These are phyloP conservation scores for Globodera rostochiensis DNA, from an alignment of 1,140 invertebrate genomes.

Conservation along the genomic window DNA sequence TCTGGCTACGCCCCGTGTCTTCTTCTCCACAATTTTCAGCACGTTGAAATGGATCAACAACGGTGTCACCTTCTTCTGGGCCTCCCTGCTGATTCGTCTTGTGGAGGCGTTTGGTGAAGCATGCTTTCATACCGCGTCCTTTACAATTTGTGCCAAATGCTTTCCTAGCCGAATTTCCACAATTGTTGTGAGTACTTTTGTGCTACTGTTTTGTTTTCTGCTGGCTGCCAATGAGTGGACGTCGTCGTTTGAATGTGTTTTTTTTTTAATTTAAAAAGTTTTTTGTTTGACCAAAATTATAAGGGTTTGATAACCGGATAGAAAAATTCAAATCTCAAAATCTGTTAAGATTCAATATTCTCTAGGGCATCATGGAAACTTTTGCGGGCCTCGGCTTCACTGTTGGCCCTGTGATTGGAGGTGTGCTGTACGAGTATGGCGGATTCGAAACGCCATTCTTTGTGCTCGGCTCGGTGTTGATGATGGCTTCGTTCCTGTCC, in stretches of 20 bases:
- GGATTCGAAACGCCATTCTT: conserved; percentile 85
- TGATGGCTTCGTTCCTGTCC: conserved; percentile 77
- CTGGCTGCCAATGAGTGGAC: too few relatives aligned
- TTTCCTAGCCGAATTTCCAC: conserved; percentile 86
- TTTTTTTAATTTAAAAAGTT: too few relatives aligned
- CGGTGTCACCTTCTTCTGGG: conserved; percentile 79
- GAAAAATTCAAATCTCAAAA: too few relatives aligned
- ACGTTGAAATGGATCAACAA: conserved; percentile 78
- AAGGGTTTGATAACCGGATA: too few relatives aligned
- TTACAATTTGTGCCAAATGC: conserved; percentile 88
- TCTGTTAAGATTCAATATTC: neutral
- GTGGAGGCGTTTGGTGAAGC: conserved; percentile 86
- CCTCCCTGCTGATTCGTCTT: conserved; percentile 83
- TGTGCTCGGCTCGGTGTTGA: conserved; percentile 77
- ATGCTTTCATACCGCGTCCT: conserved; percentile 85
- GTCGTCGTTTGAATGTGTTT: too few relatives aligned
- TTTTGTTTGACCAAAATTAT: too few relatives aligned
- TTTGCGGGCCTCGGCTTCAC: conserved; percentile 80
- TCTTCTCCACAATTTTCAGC: neutral
- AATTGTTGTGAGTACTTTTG: conserved; percentile 71
- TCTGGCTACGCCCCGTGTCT: too few relatives aligned
- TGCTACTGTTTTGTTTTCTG: too few relatives aligned
- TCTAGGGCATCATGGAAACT: conserved; percentile 80
- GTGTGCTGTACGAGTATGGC: conserved; percentile 68
- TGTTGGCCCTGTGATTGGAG: conserved; percentile 62